Percentiles rank a stretch among this genome's conserved stretches.
Conservation (phyloP, 2,113 vertebrate genomes). For the Pristiophorus japonicus region DNA sequence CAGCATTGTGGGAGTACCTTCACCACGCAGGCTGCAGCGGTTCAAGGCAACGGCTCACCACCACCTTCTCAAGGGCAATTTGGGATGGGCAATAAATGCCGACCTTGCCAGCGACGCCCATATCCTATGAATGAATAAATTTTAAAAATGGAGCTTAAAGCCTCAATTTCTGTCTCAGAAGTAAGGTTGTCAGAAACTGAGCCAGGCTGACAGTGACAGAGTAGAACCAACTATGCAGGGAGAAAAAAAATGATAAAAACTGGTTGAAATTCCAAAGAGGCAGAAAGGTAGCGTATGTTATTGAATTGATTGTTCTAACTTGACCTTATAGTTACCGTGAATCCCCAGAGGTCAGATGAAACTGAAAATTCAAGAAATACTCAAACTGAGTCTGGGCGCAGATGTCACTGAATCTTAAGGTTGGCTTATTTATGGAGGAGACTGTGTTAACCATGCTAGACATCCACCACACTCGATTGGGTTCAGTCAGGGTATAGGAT, state of each 20-base stretch:
- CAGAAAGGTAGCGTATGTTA: neutral
- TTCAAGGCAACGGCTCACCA: too few relatives aligned
- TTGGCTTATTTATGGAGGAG: neutral
- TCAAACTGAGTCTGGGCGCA: neutral
- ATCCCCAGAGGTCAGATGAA: neutral
- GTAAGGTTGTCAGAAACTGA: too few relatives aligned
- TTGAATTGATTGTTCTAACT: neutral
- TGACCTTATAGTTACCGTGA: neutral
- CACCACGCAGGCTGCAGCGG: too few relatives aligned
- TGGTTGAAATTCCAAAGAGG: slow-evolving; percentile 15
- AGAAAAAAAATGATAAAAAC: neutral
- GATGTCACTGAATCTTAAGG: neutral
- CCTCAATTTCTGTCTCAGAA: too few relatives aligned
- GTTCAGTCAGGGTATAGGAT: neutral
- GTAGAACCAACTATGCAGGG: neutral
- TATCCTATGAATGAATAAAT: too few relatives aligned
- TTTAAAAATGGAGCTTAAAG: too few relatives aligned
- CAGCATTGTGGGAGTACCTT: too few relatives aligned
- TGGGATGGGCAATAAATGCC: too few relatives aligned
- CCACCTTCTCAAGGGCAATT: too few relatives aligned
- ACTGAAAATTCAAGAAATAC: neutral
- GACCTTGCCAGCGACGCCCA: too few relatives aligned
- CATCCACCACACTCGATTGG: too few relatives aligned
- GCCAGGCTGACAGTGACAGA: neutral
- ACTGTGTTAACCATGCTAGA: neutral